Conservation (phyloP, 1,140 invertebrate genomes). For the silkworm (Bombyx mori) region ASM3026992v2 NC_085121.1:11673001-11673500, state of each 20-base stretch:
- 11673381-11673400: not conserved
- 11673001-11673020: too few species aligned
- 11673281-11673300: slow-evolving; percentile 4
- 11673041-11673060: not conserved
- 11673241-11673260: slow-evolving; percentile 1
- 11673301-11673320: not conserved
- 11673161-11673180: not conserved
- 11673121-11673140: too few species aligned
- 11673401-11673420: not conserved
- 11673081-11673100: too few species aligned
- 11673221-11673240: slow-evolving; percentile 3
- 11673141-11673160: too few species aligned
- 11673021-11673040: too few species aligned
- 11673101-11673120: too few species aligned
- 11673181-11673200: not conserved
- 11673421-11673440: not conserved
- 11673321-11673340: not conserved
- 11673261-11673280: not conserved
- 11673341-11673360: not conserved
- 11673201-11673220: slow-evolving; percentile 2
- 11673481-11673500: too few species aligned
- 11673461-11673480: not conserved
- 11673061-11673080: too few species aligned
- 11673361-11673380: not conserved
- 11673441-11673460: not conserved